Evolutionary conservation across 2,888 invertebrate species (phyloP), one percentile per base, ranked within the genome.

Genomic region (Diplazon laetatorius): DNA sequence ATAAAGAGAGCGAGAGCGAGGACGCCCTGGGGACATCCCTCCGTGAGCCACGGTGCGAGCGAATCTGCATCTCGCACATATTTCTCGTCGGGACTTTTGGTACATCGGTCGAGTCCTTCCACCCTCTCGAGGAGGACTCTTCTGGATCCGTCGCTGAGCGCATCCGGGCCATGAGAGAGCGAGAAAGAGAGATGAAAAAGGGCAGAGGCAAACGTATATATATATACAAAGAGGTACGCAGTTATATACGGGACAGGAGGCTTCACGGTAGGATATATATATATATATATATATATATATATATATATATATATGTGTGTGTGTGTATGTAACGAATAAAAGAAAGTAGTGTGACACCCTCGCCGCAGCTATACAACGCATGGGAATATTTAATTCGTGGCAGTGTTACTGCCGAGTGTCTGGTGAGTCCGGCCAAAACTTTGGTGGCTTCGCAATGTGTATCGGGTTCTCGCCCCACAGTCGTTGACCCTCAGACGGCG

Each of bases 331-430:
- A 1, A n/a, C 12, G 39, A 18, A 48, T 25, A 25, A 39, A 44
- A 35, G 37, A 66, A 60, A 60, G 37, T 20, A 8, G 16, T 20
- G 60, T 60, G 63, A 65, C 84, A 82, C 84, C 82, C 82, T 82
- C 76, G 50, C 55, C 10, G 20, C 50, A 60, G 35, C 9, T 30
- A 30, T 50, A 42, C 8, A 8, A 25, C 60, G 8, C 30, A 39
- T 39, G 69, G 77, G 81, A 82, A 85, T 86, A 84, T 84, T 82
- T 85, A 86, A 88, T 87, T 87, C 85, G 85, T 86, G 84, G 84
- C 81, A n/a, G n/a, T n/a, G 68, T 76, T 80, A 83, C 83, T 84
- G 81, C 82, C 87, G 57, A 63, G 80, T 66, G 59, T 78, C 82
- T 30, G 52, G 10, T 30, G 10, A 1, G 39, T 1, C 8, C 55